Base-by-base conservation (phyloP, 2,888 invertebrate genomes). In the Eristalis intricaria region DNA sequence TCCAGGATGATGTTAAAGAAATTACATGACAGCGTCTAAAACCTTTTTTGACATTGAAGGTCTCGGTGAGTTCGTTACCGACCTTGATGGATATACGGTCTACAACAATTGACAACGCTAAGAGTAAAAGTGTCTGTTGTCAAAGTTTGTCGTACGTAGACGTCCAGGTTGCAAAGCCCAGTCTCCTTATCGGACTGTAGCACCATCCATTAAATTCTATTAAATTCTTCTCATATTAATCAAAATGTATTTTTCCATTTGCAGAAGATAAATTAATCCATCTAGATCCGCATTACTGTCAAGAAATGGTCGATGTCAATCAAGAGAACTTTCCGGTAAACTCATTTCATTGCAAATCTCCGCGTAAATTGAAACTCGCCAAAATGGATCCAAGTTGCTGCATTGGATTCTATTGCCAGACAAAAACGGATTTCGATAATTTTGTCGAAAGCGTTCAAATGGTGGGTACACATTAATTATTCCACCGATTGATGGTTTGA, bases 301-400 rank as follows among this genome's bases (percentile, higher is more conserved):
- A 98, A 93, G 97, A 98, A 93, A 96, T 96, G 93, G 96, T 98
- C 40, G 97, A 98, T 93, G 96, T 97, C 0, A 96, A 96, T 94
- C 95, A 96, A 90, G 95, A 96, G 73, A 95, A 96, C 91, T 98
- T 98, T 92, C 95, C 96, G 23, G 93, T 96, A 77, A 94, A 96
- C 90, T 95, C 96, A 75, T 98, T 97, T 94, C 98, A 98, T 92
- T 98, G 98, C 92, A 95, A 96, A 88, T 96, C 97, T 29, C 98
- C 98, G 35, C 94, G 97, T 80, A 98, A 98, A 93, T 95, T 98
- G 93, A 95, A 96, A 87, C 94, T 97, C 22, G 95, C 94, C 79
- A 97, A 97, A 94, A 97, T 98, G 96, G 98, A 98, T 93, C 98
- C 98, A 13, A 97, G 97, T 89, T 98, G 98, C 92, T 97, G 98